A percentile compares a stretch with the other conserved stretches of the same genome.
These are phyloP conservation scores for Luehdorfia chinensis DNA, from an alignment of 1,140 invertebrate species.

Conservation along the genomic window DNA sequence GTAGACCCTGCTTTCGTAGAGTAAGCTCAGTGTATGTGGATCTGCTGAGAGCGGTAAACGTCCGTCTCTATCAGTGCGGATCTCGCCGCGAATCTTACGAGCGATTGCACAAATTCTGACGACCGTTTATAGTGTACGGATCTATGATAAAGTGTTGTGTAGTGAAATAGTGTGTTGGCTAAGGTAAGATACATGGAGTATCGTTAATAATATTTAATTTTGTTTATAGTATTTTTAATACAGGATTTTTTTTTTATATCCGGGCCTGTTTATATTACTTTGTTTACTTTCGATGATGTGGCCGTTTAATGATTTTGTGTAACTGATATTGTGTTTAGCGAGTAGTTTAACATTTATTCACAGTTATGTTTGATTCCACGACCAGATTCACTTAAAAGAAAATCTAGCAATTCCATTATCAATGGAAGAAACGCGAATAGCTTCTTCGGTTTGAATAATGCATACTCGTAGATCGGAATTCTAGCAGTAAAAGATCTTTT, in stretches of 20 bases:
- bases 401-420: too few species aligned
- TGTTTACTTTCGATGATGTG: too few species aligned
- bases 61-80: conserved; percentile 11
- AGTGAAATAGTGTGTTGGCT: not conserved
- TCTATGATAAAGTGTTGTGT: not conserved
- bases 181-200: not conserved
- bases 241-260: too few species aligned
- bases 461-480: not conserved
- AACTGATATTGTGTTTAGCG: too few species aligned
- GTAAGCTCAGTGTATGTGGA: conserved; percentile 42
- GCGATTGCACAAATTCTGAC: conserved; percentile 23
- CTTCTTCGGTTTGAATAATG: conserved; percentile 14
- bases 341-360: too few species aligned
- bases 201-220: too few species aligned
- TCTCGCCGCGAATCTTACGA: conserved; percentile 16
- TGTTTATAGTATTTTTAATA: too few species aligned
- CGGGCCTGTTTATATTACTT: too few species aligned
- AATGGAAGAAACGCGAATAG: not conserved
- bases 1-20: conserved; percentile 32
- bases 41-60: conserved; percentile 10
- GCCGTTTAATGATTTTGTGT: too few species aligned
- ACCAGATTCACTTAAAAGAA: too few species aligned
- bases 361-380: too few species aligned
- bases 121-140: conserved; percentile 26
- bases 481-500: not conserved